Base-by-base conservation (phyloP, 30 jellyfish, hydroid and myxozoan genomes). In the Turritopsis dohrnii region DNA sequence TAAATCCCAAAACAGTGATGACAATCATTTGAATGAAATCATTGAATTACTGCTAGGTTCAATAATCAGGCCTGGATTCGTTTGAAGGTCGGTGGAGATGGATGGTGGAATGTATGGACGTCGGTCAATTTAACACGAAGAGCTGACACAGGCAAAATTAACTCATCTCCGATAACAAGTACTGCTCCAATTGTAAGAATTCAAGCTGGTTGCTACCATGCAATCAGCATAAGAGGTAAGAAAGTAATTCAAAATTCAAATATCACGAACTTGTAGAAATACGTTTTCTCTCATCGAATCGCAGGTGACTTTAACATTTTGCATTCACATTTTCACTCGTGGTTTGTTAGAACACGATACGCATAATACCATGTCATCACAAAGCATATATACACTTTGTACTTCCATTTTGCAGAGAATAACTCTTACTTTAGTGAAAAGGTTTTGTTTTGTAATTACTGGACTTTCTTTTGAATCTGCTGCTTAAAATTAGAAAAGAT, bases 161-260 rank as follows among this genome's bases (percentile, higher is more conserved):
- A 74, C 71, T 1, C 60, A 8, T 74, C 82, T 1, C 82, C 82
- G 52, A 30, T 74, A 29, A 74, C 82, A 74, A 74, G 82, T 20
- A 74, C 82, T 1, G 52, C 82, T 22, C 82, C 82, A 19, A 74
- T 74, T 20, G 21, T 74, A 8, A 25, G 82, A 22, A 30, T 74
- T 8, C 82, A 74, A 28, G 26, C 28, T n/a, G 20, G 20, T 22
- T 74, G 82, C 20, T 74, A 22, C 31, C 82, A 74, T 74, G 82
- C 52, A 1, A 74, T 74, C 52, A 28, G 31, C 23, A 25, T 74
- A 19, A 25, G 52, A 25, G 82, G 82, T 74, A 74, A 3, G 76
- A 66, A 26, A 21, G 72, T 54, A 54, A 54, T 54, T 54, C n/a
- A n/a, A 16, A 18, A 18, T n/a, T n/a, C n/a, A n/a, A n/a, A n/a